These are phyloP conservation scores for Sebastiscus tertius DNA, from an alignment of 2,797 vertebrate species.

Conservation along the genomic window DNA sequence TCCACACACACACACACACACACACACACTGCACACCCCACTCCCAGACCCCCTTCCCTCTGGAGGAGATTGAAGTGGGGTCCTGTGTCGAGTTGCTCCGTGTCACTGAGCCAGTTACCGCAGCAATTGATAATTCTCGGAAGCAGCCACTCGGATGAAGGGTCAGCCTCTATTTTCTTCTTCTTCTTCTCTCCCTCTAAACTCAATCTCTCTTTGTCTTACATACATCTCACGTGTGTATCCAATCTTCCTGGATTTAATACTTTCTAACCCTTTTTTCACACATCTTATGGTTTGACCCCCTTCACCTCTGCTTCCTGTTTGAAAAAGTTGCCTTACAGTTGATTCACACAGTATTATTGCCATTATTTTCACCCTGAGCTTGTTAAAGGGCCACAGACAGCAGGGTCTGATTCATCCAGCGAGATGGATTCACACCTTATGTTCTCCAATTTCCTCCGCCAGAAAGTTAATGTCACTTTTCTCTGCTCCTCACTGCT, in stretches of 20 bases:
- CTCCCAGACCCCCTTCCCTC: neutral
- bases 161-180: conserved; percentile 54
- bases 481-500: neutral
- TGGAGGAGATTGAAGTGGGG: conserved; percentile 50
- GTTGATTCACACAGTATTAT: conserved; percentile 25
- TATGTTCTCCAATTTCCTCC: conserved; percentile 26
- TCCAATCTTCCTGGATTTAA: conserved; percentile 33
- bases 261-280: conserved; percentile 15
- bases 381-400: conserved; percentile 28
- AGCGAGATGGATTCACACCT: conserved; percentile 45
- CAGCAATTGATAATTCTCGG: conserved; percentile 62
- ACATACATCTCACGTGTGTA: neutral
- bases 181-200: conserved; percentile 2
- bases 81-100: conserved; percentile 15
- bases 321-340: conserved; percentile 30
- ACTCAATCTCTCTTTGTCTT: conserved; percentile 20
- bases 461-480: conserved; percentile 12
- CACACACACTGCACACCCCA: neutral
- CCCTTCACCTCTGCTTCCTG: conserved; percentile 32
- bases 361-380: conserved; percentile 52
- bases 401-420: conserved; percentile 34
- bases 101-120: conserved; percentile 54
- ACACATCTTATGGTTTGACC: conserved; percentile 44
- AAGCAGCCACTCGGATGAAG: conserved; percentile 48
- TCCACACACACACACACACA: neutral